A percentile compares a stretch with the other conserved stretches of the same genome.
These are phyloP conservation scores for Cydia amplana DNA, from an alignment of 1,140 invertebrate genomes.

Conservation along the genomic window DNA sequence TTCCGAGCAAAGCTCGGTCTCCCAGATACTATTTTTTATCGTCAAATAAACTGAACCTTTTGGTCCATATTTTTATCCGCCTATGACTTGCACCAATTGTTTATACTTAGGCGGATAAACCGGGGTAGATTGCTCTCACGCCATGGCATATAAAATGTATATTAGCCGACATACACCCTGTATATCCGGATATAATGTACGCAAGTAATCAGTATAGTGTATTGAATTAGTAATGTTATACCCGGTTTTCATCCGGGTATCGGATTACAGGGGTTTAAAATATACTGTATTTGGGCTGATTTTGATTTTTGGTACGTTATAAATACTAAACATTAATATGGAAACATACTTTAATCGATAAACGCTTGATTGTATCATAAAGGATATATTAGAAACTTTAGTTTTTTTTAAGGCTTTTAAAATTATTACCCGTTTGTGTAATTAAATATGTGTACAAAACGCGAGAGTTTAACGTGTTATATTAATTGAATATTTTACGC, in stretches of 20 bases:
- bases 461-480: too few relatives aligned
- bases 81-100: conserved; percentile 1
- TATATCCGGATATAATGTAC: not conserved
- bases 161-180: conserved; percentile 12
- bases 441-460: too few relatives aligned
- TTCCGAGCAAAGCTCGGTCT: too few relatives aligned
- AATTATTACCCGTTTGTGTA: too few relatives aligned
- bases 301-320: not conserved
- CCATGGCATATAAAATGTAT: conserved; percentile 28
- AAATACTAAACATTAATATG: not conserved
- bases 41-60: too few relatives aligned
- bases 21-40: too few relatives aligned
- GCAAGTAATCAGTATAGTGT: conserved; percentile 25
- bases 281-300: not conserved
- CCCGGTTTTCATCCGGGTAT: conserved; percentile 6
- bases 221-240: conserved; percentile 15
- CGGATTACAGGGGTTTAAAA: not conserved
- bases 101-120: conserved; percentile 29
- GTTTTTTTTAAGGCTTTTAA: too few relatives aligned
- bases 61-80: not conserved
- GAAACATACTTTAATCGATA: too few relatives aligned
- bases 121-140: conserved; percentile 25
- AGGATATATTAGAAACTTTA: too few relatives aligned
- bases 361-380: too few relatives aligned
- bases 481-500: too few relatives aligned